Evolutionary conservation across 2,797 vertebrate species (phyloP), one percentile per base, ranked within the genome.

Genomic region (Spinus pinus): DNA sequence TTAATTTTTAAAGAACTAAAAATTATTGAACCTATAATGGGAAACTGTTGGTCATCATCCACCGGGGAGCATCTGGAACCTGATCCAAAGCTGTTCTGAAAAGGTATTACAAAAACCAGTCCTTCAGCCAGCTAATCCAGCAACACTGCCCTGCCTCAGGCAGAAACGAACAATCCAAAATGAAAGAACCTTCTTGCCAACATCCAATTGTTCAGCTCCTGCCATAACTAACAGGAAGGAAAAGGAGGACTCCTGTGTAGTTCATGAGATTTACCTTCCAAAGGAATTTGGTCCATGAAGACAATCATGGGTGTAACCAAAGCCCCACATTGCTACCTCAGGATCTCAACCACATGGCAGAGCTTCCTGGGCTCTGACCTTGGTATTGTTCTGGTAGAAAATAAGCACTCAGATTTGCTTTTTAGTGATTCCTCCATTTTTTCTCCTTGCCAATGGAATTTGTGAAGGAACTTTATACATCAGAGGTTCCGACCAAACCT

Each of bases 281-380:
- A 80, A 87, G 50, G 64, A 86, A 58, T 82, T 53, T 73, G 81
- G 67, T 50, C 56, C 82, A 61, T 71, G 53, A 81, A 75, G 75
- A 94, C 80, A 96, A 91, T 81, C 44, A 72, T 69, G 82, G 87
- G 93, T 86, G 87, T 94, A 88, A 91, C 88, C 71, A 67, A 90
- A 91, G 64, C 20, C 62, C 28, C 70, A 9, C n/a, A 12, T 14
- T 79, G 50, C 46, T 91, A 44, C 66, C 58, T 90, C 54, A 27
- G 78, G 87, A 79, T 82, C 79, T 92, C 94, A 92, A 14, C 42
- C 61, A 90, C 58, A 74, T 5, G 39, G 84, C 89, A 91, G 72
- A 53, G 25, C 61, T 80, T 92, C 84, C 86, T 42, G 64, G 54
- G 89, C 72, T 67, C 81, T 87, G 89, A 72, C 46, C 65, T 85